Conservation (phyloP, 2,113 vertebrate species). For the Xiphophorus couchianus region DNA sequence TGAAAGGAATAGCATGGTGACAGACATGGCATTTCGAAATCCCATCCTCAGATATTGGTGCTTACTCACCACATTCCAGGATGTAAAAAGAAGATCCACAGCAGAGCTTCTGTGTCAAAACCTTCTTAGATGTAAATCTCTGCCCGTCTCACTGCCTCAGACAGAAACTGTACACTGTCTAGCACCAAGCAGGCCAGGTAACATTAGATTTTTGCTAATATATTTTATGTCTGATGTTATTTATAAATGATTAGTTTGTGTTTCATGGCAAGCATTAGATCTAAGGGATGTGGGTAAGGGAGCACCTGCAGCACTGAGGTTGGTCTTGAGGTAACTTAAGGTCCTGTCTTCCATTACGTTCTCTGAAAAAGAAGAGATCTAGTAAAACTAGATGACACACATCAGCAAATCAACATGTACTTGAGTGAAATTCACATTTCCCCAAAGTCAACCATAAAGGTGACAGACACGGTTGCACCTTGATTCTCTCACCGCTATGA, state of each 20-base stretch:
- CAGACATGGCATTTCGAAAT: constrained; percentile 42
- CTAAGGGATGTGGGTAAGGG: background rate
- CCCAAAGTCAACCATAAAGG: background rate
- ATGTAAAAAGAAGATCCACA: constrained; percentile 24
- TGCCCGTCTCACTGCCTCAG: constrained; percentile 38
- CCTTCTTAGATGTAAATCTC: constrained; percentile 46
- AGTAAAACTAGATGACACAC: background rate
- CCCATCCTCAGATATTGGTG: constrained; percentile 25
- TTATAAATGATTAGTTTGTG: constrained; percentile 35
- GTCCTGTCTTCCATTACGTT: background rate
- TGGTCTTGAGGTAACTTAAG: background rate
- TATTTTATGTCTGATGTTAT: constrained; percentile 41
- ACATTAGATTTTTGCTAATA: constrained; percentile 39
- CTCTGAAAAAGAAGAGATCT: background rate
- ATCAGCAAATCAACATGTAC: background rate
- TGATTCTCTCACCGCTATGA: background rate
- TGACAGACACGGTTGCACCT: background rate
- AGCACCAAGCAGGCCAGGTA: constrained; percentile 24
- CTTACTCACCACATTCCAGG: constrained; percentile 34
- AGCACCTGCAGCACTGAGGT: constrained; percentile 1
- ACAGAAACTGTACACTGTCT: constrained; percentile 65
- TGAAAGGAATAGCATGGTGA: constrained; percentile 5
- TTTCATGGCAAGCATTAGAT: constrained; percentile 6
- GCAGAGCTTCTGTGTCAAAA: constrained; percentile 5
- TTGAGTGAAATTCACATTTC: background rate